These are phyloP conservation scores for Vipera ursinii DNA, from an alignment of 2,797 vertebrate genomes.

Conservation along the genomic window DNA sequence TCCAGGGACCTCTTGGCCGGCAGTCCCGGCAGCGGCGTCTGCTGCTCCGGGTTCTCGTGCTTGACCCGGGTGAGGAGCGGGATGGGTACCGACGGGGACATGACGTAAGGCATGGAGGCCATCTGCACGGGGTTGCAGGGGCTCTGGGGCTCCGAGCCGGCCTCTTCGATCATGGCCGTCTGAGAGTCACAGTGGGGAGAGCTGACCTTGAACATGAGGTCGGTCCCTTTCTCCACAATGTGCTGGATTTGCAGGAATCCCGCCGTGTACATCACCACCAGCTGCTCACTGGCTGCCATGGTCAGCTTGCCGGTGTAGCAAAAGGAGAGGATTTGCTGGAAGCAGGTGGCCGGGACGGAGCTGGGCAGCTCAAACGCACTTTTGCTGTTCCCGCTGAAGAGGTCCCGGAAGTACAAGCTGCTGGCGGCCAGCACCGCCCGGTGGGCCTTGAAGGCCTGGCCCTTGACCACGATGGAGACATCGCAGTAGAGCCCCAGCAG, in stretches of 20 bases:
- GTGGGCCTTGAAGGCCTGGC: slow-evolving; percentile 97
- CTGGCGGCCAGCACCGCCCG: slow-evolving; percentile 95
- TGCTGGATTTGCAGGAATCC: slow-evolving; percentile 99
- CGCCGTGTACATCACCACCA: slow-evolving; percentile 99
- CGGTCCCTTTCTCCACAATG: slow-evolving; percentile 96
- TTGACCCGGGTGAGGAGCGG: slow-evolving; percentile 86
- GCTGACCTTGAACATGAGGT: slow-evolving; percentile 98
- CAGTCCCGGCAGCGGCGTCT: slow-evolving; percentile 61
- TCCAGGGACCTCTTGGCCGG: slow-evolving; percentile 75
- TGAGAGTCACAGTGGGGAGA: slow-evolving; percentile 99
- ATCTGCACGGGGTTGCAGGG: slow-evolving; percentile 82
- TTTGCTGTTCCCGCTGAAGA: slow-evolving; percentile 96
- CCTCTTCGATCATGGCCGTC: slow-evolving; percentile 88
- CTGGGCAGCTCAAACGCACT: slow-evolving; percentile 96
- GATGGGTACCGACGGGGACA: slow-evolving; percentile 84
- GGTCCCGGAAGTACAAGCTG: slow-evolving; percentile 97
- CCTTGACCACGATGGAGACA: slow-evolving; percentile 97
- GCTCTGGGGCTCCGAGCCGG: slow-evolving; percentile 91
- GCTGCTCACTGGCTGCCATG: slow-evolving; percentile 98
- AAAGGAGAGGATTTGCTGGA: slow-evolving; percentile 98
- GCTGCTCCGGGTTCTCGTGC: slow-evolving; percentile 83
- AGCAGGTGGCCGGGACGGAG: slow-evolving; percentile 92
- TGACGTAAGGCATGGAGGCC: slow-evolving; percentile 73
- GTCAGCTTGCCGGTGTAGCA: slow-evolving; percentile 98
- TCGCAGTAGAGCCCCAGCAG: slow-evolving; percentile 97